A percentile compares a stretch with the other conserved stretches of the same genome.
Conservation (phyloP, 2,113 vertebrate genomes). For the Corythoichthys haematopterus region DNA sequence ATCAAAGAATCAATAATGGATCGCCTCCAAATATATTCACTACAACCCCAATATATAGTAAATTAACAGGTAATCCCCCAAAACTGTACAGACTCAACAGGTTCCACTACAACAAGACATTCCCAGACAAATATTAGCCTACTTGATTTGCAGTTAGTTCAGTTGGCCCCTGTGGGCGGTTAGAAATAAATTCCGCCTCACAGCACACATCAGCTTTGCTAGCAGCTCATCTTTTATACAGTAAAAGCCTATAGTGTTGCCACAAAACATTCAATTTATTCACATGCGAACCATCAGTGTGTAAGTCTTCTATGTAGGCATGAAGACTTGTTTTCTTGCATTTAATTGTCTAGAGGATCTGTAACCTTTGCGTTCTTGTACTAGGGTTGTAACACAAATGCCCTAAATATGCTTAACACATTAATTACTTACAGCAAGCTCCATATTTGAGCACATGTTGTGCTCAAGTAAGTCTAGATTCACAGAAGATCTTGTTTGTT, state of each 20-base stretch:
- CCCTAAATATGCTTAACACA: background rate
- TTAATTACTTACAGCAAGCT: conserved; percentile 2
- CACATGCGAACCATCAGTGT: background rate
- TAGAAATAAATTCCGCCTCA: background rate
- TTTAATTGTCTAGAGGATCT: conserved; percentile 1
- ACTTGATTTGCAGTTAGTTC: background rate
- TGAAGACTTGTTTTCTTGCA: conserved; percentile 9
- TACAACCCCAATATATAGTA: too few relatives aligned
- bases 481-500: background rate
- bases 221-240: background rate
- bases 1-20: too few relatives aligned
- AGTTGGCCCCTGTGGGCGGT: background rate
- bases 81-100: background rate
- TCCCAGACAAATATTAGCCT: background rate
- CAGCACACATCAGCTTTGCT: background rate
- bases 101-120: background rate
- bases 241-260: background rate
- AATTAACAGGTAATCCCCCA: background rate
- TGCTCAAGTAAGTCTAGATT: background rate
- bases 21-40: too few relatives aligned
- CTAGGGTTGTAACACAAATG: background rate
- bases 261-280: conserved; percentile 1
- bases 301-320: background rate
- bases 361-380: conserved; percentile 9
- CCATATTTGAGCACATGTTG: background rate